Percentiles rank a stretch among this genome's conserved stretches.
phyloP scores from a whole-genome alignment of 2,888 invertebrate species.

The Napeogenes inachia region DNA sequence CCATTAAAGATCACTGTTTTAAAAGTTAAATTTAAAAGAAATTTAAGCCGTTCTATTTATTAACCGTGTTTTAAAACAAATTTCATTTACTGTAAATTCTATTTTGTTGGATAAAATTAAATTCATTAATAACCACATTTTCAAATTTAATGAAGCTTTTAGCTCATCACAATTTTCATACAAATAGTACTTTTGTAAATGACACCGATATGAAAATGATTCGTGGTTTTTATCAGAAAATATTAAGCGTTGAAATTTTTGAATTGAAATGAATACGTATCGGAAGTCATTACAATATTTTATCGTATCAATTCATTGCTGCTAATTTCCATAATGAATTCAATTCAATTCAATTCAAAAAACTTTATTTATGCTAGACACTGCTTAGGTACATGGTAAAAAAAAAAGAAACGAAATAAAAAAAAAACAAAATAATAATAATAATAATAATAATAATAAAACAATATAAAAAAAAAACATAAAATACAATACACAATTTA shows the following conservation, averaged over 20 bases:
- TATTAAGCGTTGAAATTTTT: not conserved
- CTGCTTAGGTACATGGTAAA: no score
- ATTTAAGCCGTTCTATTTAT: no score
- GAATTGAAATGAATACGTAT: slow-evolving; percentile 1
- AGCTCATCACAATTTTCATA: slow-evolving; percentile 3
- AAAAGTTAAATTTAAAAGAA: no score
- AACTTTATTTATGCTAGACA: no score
- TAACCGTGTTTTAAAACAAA: not conserved
- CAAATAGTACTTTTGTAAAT: slow-evolving; percentile 19
- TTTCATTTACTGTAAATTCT: not conserved
- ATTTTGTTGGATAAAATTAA: not conserved
- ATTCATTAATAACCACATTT: not conserved
- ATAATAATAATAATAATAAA: no score
- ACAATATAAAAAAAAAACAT: no score
- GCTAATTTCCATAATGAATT: not conserved
- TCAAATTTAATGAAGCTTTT: not conserved
- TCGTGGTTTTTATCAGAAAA: slow-evolving; percentile 18
- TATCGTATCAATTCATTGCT: not conserved
- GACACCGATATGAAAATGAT: slow-evolving; percentile 25
- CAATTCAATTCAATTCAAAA: no score
- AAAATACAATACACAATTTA: no score
- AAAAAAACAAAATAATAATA: no score
- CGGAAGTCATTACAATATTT: not conserved
- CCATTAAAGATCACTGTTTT: no score
- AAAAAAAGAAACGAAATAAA: no score